Evolutionary conservation across 2,113 vertebrate genomes (phyloP).

Genomic region (Neomonachus schauinslandi): DNA sequence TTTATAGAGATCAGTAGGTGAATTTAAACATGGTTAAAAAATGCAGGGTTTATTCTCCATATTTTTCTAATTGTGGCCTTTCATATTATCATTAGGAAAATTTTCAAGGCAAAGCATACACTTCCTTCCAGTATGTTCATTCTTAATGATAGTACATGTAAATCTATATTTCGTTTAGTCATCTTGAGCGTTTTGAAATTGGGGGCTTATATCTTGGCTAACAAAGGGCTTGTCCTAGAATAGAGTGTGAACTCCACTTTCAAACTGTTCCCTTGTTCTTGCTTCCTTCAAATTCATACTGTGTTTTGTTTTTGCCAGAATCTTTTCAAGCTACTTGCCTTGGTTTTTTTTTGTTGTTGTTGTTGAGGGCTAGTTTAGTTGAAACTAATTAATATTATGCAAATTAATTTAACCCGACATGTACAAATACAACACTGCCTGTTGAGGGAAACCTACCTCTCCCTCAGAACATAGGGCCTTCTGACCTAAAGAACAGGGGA

Average conservation of each 20-base stretch:
- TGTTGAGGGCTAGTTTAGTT: background rate
- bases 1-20: background rate
- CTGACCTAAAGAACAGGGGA: background rate
- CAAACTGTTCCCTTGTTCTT: background rate
- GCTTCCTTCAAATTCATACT: background rate
- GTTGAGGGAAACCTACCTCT: background rate
- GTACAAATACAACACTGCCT: background rate
- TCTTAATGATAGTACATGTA: background rate
- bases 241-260: background rate
- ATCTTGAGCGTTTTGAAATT: constrained; percentile 3
- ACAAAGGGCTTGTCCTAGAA: background rate
- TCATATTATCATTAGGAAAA: constrained; percentile 35
- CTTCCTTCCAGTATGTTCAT: constrained; percentile 6
- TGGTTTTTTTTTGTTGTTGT: background rate
- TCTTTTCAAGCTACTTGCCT: background rate
- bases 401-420: background rate
- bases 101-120: constrained; percentile 33
- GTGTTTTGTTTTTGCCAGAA: constrained; percentile 6
- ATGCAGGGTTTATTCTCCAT: background rate
- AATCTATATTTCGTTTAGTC: constrained; percentile 19
- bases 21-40: constrained; percentile 42
- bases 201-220: background rate
- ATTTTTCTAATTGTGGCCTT: constrained; percentile 37
- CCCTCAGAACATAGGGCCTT: background rate
- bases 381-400: constrained; percentile 6